Evolutionary conservation across 2,797 vertebrate genomes (phyloP).

Genomic region (Molothrus aeneus): DNA sequence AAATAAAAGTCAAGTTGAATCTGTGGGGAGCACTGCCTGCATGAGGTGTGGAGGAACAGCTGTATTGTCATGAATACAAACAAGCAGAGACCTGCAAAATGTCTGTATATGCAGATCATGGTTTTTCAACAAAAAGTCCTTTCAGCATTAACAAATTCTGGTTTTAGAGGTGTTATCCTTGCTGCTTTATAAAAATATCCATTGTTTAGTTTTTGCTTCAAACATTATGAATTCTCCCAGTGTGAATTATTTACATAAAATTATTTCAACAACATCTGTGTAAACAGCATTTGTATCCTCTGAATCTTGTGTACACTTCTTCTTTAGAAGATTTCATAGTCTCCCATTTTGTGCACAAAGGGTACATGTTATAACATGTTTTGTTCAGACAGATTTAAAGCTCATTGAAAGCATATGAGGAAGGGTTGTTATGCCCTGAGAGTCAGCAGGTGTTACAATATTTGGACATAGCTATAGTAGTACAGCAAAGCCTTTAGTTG

Average conservation of each 20-base stretch:
- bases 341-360: not conserved
- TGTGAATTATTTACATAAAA: constrained; percentile 16
- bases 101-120: not conserved
- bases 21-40: constrained; percentile 24
- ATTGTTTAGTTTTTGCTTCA: not conserved
- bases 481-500: not conserved
- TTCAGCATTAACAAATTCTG: not conserved
- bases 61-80: constrained; percentile 18
- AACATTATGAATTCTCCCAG: constrained; percentile 1
- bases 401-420: not conserved
- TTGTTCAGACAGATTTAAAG: constrained; percentile 23
- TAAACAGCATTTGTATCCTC: constrained; percentile 14
- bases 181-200: not conserved
- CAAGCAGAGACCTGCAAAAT: constrained; percentile 42
- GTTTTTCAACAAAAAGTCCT: not conserved
- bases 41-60: constrained; percentile 18
- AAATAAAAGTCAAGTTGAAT: constrained; percentile 2
- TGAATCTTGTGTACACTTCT: constrained; percentile 23
- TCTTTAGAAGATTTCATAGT: constrained; percentile 1
- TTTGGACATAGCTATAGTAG: not conserved
- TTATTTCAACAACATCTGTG: constrained; percentile 12
- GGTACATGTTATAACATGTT: constrained; percentile 16
- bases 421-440: not conserved
- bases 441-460: constrained; percentile 9
- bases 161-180: not conserved